These are phyloP conservation scores for Setophaga coronata DNA, from an alignment of 2,113 vertebrate genomes.

Conservation along the genomic window DNA sequence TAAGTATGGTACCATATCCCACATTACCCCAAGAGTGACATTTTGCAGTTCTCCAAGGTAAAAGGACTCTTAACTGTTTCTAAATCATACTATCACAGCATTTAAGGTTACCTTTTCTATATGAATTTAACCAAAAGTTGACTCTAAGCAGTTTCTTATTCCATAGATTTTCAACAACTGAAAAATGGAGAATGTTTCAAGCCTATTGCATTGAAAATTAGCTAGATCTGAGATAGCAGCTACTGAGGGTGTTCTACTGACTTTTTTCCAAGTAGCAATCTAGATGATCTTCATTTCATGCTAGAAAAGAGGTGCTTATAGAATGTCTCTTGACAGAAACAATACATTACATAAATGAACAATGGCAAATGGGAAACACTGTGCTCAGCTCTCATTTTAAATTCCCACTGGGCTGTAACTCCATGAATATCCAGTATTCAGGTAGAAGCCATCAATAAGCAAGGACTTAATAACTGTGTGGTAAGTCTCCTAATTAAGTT, in stretches of 20 bases:
- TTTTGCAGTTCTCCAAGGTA: slow-evolving; percentile 35
- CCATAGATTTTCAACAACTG: background rate
- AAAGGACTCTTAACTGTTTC: background rate
- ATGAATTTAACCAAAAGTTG: slow-evolving; percentile 17
- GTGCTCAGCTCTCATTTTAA: slow-evolving; percentile 24
- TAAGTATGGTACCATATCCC: background rate
- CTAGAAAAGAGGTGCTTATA: background rate
- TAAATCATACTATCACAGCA: slow-evolving; percentile 36
- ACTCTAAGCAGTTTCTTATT: background rate
- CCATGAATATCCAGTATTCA: background rate
- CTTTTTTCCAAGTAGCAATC: background rate
- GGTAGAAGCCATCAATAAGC: background rate
- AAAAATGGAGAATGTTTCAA: slow-evolving; percentile 10
- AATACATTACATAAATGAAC: slow-evolving; percentile 35
- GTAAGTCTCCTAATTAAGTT: slow-evolving; percentile 14
- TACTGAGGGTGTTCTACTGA: background rate
- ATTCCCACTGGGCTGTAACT: background rate
- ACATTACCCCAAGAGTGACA: background rate
- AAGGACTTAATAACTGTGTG: background rate
- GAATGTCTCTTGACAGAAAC: slow-evolving; percentile 16
- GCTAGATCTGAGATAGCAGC: background rate
- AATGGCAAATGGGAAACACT: slow-evolving; percentile 14
- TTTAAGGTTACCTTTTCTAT: background rate
- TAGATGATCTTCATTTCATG: background rate
- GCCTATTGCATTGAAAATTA: background rate